These are phyloP conservation scores for Pampusana beccarii DNA, from an alignment of 2,113 vertebrate species.

Conservation along the genomic window DNA sequence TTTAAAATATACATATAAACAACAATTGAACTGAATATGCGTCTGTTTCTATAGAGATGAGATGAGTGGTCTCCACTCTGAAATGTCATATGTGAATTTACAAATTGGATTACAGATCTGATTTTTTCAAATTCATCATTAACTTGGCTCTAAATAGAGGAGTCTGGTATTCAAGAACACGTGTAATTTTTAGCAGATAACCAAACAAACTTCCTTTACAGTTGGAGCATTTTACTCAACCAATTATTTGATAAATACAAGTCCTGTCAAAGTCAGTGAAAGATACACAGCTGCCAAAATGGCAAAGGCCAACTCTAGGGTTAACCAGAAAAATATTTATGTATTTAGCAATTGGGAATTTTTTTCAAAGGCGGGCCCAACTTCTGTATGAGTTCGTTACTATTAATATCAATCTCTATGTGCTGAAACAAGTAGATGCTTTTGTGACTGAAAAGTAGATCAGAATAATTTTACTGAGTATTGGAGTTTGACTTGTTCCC, in stretches of 20 bases:
- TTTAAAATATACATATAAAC: background rate
- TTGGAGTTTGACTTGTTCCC: constrained; percentile 45
- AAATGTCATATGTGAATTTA: background rate
- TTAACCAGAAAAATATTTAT: background rate
- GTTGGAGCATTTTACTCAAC: background rate
- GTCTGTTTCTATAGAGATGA: background rate
- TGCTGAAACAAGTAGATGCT: background rate
- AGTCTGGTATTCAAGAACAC: background rate
- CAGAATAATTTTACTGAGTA: constrained; percentile 32
- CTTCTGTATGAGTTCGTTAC: background rate
- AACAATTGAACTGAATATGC: background rate
- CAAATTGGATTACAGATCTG: background rate
- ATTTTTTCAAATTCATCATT: background rate
- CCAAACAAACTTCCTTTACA: background rate
- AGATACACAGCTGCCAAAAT: background rate
- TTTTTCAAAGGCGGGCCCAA: background rate
- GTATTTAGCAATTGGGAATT: background rate
- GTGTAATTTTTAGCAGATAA: background rate
- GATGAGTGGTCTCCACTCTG: background rate
- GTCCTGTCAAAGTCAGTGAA: background rate
- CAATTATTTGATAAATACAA: background rate
- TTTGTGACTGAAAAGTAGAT: background rate
- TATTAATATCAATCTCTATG: background rate
- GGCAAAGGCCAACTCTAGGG: background rate
- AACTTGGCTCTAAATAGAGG: background rate